phyloP scores from a whole-genome alignment of 2,888 invertebrate species.

The Deroplatys truncata region DNA sequence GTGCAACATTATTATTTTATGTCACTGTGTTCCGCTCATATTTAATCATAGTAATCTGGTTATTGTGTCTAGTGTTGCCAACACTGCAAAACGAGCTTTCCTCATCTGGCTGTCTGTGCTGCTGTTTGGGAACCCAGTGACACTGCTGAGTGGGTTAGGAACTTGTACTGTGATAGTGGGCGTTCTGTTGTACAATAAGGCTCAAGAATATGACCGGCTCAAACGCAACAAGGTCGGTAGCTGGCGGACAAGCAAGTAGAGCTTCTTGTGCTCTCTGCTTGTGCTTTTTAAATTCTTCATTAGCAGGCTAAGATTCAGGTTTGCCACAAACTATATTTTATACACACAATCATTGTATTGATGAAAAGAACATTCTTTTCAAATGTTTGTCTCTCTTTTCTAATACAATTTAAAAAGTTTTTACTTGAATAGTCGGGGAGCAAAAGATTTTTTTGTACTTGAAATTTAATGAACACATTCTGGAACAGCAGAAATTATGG shows the following conservation, averaged over 20 bases:
- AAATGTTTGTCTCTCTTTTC: neutral
- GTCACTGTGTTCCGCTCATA: neutral
- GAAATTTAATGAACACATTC: too few species aligned
- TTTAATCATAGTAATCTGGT: neutral
- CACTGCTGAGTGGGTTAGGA: slow-evolving; percentile 66
- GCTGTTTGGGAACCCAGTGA: slow-evolving; percentile 70
- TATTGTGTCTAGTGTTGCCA: slow-evolving; percentile 60
- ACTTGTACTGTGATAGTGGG: slow-evolving; percentile 67
- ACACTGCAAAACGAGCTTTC: slow-evolving; percentile 73
- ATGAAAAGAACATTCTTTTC: neutral
- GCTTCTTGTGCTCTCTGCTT: neutral
- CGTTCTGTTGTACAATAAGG: slow-evolving; percentile 70
- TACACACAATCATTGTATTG: too few species aligned
- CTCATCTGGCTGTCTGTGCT: slow-evolving; percentile 72
- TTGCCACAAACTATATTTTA: neutral
- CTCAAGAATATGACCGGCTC: slow-evolving; percentile 54
- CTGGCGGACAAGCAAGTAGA: neutral
- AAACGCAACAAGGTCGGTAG: slow-evolving; percentile 27
- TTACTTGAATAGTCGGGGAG: neutral
- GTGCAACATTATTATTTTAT: neutral
- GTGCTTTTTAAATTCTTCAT: neutral
- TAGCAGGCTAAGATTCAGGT: neutral
- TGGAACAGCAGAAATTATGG: too few species aligned
- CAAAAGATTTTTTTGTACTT: neutral
- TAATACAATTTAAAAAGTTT: neutral